Percentiles rank a stretch among this genome's conserved stretches.
These are phyloP conservation scores for Sakesphorus luctuosus DNA, from an alignment of 2,113 vertebrate species.

Conservation along the genomic window DNA sequence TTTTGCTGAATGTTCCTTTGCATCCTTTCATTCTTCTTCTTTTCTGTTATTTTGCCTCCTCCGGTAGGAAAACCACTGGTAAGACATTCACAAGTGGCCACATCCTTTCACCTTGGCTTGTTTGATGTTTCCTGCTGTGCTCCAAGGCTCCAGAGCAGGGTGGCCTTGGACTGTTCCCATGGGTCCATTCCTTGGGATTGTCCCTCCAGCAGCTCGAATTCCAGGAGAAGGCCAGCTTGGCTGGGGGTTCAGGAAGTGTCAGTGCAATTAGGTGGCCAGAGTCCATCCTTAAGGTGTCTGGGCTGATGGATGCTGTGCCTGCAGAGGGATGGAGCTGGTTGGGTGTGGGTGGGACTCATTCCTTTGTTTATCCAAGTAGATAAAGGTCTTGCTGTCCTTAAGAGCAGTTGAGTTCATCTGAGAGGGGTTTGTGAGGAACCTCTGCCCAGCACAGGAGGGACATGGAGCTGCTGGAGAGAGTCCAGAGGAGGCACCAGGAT, in stretches of 20 bases:
- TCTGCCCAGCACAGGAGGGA: neutral
- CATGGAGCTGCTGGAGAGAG: accelerated
- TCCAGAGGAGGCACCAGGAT: neutral
- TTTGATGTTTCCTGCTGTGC: accelerated
- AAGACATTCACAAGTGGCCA: neutral
- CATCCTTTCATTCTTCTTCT: neutral
- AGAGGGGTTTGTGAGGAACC: neutral
- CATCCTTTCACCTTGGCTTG: neutral
- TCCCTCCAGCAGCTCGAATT: neutral
- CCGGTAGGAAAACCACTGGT: neutral
- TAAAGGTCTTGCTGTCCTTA: neutral
- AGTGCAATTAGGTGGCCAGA: neutral
- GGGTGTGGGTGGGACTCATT: accelerated
- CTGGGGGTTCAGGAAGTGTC: neutral
- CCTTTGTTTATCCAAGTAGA: neutral
- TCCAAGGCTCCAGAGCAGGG: neutral
- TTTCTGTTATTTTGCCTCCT: neutral
- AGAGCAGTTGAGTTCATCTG: neutral
- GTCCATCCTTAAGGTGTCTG: too few relatives aligned
- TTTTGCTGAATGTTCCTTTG: neutral
- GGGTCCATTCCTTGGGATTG: accelerated
- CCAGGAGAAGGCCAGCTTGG: neutral
- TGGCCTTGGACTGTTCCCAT: neutral
- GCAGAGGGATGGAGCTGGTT: neutral
- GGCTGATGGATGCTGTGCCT: neutral